Conservation (phyloP, 2,888 invertebrate genomes). For the Heliconius hortense region DNA sequence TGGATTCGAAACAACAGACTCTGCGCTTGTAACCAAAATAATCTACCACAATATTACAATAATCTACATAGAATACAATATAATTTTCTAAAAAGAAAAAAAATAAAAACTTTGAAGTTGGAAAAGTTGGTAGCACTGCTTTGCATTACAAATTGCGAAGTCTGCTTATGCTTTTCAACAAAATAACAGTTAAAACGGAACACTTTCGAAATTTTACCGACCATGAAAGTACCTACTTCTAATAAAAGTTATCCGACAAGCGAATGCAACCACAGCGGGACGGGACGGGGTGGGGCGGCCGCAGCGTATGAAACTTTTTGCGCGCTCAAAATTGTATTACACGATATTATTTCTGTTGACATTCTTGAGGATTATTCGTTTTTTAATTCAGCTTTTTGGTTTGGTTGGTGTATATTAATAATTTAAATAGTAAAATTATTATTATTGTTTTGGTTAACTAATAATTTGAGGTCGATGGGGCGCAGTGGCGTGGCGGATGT, state of each 20-base stretch:
- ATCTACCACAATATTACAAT: not conserved
- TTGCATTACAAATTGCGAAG: conserved; percentile 34
- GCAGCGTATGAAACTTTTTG: conserved; percentile 34
- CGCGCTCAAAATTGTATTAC: conserved; percentile 28
- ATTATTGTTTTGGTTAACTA: not conserved
- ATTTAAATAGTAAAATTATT: not conserved
- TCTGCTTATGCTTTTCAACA: conserved; percentile 36
- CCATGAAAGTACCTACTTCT: conserved; percentile 39
- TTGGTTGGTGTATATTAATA: not conserved
- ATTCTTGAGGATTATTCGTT: conserved; percentile 5
- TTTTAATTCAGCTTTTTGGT: not conserved
- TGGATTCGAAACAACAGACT: not conserved
- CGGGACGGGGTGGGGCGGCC: conserved; percentile 32
- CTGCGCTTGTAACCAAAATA: not conserved
- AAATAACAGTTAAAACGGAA: conserved; percentile 38
- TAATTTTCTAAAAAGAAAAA: conserved; percentile 3
- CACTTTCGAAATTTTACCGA: conserved; percentile 40
- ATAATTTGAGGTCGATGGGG: too few species aligned
- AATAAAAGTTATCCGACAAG: conserved; percentile 39
- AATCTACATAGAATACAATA: not conserved
- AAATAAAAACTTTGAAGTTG: not conserved
- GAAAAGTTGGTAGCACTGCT: conserved; percentile 13
- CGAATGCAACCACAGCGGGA: conserved; percentile 40
- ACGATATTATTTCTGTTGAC: conserved; percentile 14
- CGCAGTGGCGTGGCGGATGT: too few species aligned